Evolutionary conservation across 2,113 vertebrate species (phyloP), one percentile per base, ranked within the genome.

Genomic region (Oryzias woworae): DNA sequence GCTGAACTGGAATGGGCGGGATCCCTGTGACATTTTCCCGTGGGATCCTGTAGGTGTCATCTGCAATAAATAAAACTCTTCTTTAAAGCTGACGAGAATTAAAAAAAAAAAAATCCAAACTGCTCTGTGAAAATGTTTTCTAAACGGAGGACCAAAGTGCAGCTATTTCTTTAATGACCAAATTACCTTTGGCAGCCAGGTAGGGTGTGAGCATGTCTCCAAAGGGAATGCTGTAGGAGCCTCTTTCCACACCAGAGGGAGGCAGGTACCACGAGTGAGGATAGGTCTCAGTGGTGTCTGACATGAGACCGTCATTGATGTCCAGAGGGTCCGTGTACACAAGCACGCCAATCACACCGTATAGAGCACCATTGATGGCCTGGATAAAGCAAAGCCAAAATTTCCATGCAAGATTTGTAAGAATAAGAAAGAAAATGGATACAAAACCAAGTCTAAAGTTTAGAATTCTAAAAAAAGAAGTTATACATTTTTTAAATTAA

Each of bases 261-360:
- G 95, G 95, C 75, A 96, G 20, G 60, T 92, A 89, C 95, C 95
- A 96, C 20, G 94, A 96, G 73, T 94, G 14, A 0, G 95, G 95
- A 71, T 94, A 96, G 0, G 94, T 95, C 77, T 95, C 89, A 0
- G 45, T 88, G 12, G 20, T 8, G 44, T 93, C 92, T 0, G 80
- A 90, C 73, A 86, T 87, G 57, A 71, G 66, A 2, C 92, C 90
- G 0, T 96, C 95, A 0, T 96, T 96, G 51, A 96, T 94, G 81
- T 96, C 94, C 4, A 53, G 46, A 0, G 95, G 95, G 54, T 96
- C 95, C 0, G 95, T 95, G 81, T 96, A 96, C 18, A 96, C 94
- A 3, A 96, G 88, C n/a, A 96, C 85, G 0, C 94, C 95, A 0
- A 77, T 1, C n/a, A 95, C 88, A 0, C 93, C 92, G 0, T 90